Evolutionary conservation across 2,888 invertebrate species (phyloP).

Genomic region (Eupithecia insigniata): DNA sequence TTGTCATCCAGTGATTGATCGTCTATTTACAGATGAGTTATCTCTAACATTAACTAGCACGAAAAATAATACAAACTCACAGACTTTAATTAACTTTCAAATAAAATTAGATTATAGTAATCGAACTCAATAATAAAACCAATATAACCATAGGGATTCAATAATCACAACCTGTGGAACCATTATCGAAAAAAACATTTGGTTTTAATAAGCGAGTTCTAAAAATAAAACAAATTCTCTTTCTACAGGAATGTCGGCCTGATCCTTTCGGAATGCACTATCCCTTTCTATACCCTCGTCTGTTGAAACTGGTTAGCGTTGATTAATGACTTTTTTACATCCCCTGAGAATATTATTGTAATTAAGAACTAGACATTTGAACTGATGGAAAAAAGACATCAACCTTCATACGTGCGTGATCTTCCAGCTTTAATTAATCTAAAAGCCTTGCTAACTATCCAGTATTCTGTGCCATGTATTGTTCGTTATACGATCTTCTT

Average conservation of each 20-base stretch:
- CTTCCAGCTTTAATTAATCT: not conserved
- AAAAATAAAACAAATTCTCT: constrained; percentile 71
- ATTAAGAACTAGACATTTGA: constrained; percentile 55
- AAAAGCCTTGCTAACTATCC: not conserved
- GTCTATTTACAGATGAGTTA: constrained; percentile 3
- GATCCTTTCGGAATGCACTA: constrained; percentile 71
- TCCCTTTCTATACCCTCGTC: constrained; percentile 62
- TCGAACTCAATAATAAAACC: constrained; percentile 36
- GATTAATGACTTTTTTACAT: constrained; percentile 72
- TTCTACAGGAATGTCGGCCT: constrained; percentile 66
- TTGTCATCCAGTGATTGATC: constrained; percentile 31
- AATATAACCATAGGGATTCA: constrained; percentile 39
- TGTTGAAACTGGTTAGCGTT: constrained; percentile 70
- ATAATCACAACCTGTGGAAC: constrained; percentile 56
- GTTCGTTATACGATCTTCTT: constrained; percentile 28
- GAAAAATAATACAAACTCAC: constrained; percentile 41
- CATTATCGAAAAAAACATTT: constrained; percentile 58
- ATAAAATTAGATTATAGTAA: constrained; percentile 39
- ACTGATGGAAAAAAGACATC: constrained; percentile 6
- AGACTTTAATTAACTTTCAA: constrained; percentile 49
- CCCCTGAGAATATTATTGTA: constrained; percentile 60
- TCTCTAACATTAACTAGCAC: constrained; percentile 2
- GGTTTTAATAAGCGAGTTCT: constrained; percentile 57
- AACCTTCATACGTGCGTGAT: not conserved
- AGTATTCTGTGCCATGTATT: constrained; percentile 20